Base-by-base conservation (phyloP, 2,797 vertebrate genomes). In the Gambusia yucatana region DNA sequence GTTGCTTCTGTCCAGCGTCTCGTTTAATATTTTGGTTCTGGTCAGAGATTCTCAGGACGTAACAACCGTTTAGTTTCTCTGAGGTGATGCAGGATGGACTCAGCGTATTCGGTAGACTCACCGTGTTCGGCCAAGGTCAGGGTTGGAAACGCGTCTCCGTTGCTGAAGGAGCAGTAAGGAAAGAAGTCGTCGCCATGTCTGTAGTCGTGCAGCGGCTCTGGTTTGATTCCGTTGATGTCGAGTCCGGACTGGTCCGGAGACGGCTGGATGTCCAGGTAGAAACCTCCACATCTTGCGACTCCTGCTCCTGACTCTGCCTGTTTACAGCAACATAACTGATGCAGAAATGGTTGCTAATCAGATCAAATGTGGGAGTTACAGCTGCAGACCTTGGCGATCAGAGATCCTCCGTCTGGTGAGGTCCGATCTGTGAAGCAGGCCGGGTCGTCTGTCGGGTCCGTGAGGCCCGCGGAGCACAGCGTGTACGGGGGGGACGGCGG, bases 151-250 rank as follows among this genome's bases (percentile, higher is more conserved):
- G 96, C 95, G 92, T 98, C 97, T 87, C 97, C 97, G 8, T 97
- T 97, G 92, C 97, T 97, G 93, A 98, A 98, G 87, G 98, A 98
- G 92, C 97, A 98, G 92, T 98, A 98, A 39, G 97, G 97, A 86
- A 98, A 98, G 96, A 98, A 98, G 89, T 96, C 96, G n/a, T 96
- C 95, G 92, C 81, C 95, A 87, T 94, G 96, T 87, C 91, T 95
- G 84, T 97, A 97, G 94, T 98, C 97, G 75, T 97, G 97, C 82
- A 97, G 94, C 61, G 97, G 97, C 93, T 98, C 97, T 36, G 97
- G 97, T 95, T 98, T 97, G 95, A 97, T 97, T 80, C 97, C 97
- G 77, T 98, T 97, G 89, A 98, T 97, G 84, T 98, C 97, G 52
- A 98, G 96, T 70, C 97, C 97, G 3, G 97, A 98, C 91, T 98